Base-by-base conservation (phyloP, 2,113 vertebrate genomes). In the Oxyruncus cristatus region DNA sequence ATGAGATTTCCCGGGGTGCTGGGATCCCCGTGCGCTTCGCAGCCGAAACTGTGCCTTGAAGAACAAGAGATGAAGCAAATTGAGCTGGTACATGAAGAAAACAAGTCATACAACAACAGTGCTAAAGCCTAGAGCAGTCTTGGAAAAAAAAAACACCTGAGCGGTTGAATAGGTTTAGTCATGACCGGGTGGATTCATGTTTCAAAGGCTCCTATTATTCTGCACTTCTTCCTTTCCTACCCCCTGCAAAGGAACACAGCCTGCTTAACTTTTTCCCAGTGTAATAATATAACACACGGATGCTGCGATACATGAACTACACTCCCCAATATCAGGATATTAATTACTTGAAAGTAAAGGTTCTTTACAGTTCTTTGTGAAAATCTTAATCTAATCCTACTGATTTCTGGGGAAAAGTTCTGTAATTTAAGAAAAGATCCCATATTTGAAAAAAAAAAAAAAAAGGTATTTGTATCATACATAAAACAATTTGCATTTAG, bases 21-120 rank as follows among this genome's bases (percentile, higher is more conserved):
- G 99, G 99, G 95, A 99, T 99, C 52, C 99, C 99, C 2, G 99
- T 99, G 95, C 98, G 99, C 97, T 99, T 99, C 27, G 97, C 73
- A 39, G 98, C 84, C 13, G 98, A 97, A 91, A 91, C 84, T 6
- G 96, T 3, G 67, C 98, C 99, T 99, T 89, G 50, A 97, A 90
- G 52, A 88, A 70, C 62, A 83, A 46, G 49, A 70, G 42, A 37
- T 8, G 18, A 56, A 53, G 44, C 33, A 62, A 92, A 90, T 2
- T 19, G 55, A 80, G 65, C 18, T 17, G 72, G 28, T 39, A 56
- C 33, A 49, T 10, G 3, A 58, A 47, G 41, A 33, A 89, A 91
- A 90, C 47, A 55, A 89, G 39, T 70, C 89, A 56, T 53, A 81
- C 8, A 4, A 55, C 27, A 79, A 73, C 78, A 78, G 32, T 8